These are phyloP conservation scores for Ophonus ardosiacus DNA, from an alignment of 2,888 invertebrate genomes.

Conservation along the genomic window DNA sequence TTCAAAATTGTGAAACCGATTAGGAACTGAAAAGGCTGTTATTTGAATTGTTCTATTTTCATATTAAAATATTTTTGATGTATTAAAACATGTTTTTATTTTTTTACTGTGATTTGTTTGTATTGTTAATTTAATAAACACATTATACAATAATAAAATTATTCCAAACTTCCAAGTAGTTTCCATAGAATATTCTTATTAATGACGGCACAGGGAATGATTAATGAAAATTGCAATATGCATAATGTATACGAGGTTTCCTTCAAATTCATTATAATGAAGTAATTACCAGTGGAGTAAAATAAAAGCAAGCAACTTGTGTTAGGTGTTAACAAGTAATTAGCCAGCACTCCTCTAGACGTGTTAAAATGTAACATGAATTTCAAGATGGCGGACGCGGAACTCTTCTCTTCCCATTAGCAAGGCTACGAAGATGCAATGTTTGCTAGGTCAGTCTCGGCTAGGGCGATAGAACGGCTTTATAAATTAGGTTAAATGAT, in stretches of 20 bases:
- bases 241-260: neutral
- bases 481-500: slow-evolving; percentile 53
- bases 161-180: no score
- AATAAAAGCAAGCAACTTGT: slow-evolving; percentile 25
- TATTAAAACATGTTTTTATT: no score
- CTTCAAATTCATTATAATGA: neutral
- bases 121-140: no score
- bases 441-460: slow-evolving; percentile 40
- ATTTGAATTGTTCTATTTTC: no score
- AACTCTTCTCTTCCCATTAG: slow-evolving; percentile 35
- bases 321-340: slow-evolving; percentile 59
- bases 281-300: slow-evolving; percentile 20
- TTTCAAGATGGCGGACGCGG: slow-evolving; percentile 59
- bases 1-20: no score
- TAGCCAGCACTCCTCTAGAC: slow-evolving; percentile 52
- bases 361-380: slow-evolving; percentile 57
- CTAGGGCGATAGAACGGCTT: slow-evolving; percentile 34
- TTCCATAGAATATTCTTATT: no score
- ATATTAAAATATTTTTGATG: no score
- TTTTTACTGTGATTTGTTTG: no score
- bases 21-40: no score
- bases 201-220: neutral
- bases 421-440: slow-evolving; percentile 17
- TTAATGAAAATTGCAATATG: neutral
- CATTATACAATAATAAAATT: no score